phyloP scores from a whole-genome alignment of 2,797 vertebrate species.

The Parotocinclus haroldoi region DNA sequence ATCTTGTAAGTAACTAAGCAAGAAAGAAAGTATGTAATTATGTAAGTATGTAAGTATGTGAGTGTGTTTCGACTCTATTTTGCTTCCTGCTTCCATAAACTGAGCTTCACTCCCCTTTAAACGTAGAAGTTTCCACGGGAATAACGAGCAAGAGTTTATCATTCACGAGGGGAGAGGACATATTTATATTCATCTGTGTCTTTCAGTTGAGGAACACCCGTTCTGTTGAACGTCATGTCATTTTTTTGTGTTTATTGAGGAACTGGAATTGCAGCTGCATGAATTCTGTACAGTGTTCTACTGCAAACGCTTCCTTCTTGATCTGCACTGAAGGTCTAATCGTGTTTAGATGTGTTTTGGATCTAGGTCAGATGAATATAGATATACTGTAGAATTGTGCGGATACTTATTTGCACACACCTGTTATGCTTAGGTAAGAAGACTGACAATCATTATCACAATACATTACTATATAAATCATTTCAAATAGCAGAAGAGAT shows the following conservation, averaged over 20 bases:
- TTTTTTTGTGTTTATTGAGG: conserved; percentile 1
- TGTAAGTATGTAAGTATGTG: neutral
- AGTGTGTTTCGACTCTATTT: conserved; percentile 3
- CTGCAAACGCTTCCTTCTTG: neutral
- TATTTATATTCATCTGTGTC: neutral
- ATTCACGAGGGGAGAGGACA: neutral
- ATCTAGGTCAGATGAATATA: too few relatives aligned
- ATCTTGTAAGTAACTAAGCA: too few relatives aligned
- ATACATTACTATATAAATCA: too few relatives aligned
- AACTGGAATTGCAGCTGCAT: conserved; percentile 9
- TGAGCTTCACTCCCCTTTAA: conserved; percentile 2
- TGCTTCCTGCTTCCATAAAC: conserved; percentile 25
- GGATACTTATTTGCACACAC: too few relatives aligned
- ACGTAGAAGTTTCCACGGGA: neutral
- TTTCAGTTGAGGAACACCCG: conserved; percentile 3
- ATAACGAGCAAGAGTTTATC: neutral
- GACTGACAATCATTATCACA: too few relatives aligned
- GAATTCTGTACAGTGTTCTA: neutral
- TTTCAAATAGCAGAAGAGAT: too few relatives aligned
- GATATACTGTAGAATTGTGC: too few relatives aligned
- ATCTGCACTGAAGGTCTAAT: too few relatives aligned
- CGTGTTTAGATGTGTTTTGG: neutral
- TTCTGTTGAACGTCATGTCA: neutral
- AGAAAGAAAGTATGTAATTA: too few relatives aligned
- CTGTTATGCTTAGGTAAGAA: too few relatives aligned